Conservation (phyloP, 2,113 vertebrate genomes). For the Phodopus roborovskii region DNA sequence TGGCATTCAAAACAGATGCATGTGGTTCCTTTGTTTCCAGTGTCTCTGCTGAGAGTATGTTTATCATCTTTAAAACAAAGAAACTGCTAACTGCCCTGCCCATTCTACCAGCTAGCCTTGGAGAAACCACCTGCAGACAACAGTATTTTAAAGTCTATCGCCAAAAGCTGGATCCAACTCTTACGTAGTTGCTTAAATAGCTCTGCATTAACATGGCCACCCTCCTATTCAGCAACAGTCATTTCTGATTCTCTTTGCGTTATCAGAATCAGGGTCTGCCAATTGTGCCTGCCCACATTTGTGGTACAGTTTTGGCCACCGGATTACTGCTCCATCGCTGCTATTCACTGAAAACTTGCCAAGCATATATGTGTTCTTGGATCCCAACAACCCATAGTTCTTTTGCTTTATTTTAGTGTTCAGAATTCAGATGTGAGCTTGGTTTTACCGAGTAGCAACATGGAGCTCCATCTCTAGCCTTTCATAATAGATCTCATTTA, state of each 20-base stretch:
- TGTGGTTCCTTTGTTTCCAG: neutral
- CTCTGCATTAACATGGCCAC: neutral
- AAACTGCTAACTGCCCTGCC: neutral
- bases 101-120: neutral
- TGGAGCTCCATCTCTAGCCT: neutral
- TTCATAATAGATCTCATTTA: neutral
- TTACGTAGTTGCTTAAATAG: neutral
- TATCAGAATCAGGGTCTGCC: neutral
- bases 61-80: conserved; percentile 50
- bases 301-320: neutral
- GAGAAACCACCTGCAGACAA: neutral
- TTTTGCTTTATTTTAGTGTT: neutral
- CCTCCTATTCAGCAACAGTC: neutral
- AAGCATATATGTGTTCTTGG: neutral
- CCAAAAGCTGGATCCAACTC: neutral
- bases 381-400: too few relatives aligned
- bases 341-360: conserved; percentile 52
- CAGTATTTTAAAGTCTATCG: neutral
- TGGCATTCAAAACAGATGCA: conserved; percentile 19
- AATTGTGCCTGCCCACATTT: neutral
- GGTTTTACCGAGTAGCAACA: neutral
- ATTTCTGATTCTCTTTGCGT: neutral
- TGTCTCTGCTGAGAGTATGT: neutral
- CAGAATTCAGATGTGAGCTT: neutral
- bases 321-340: neutral